These are phyloP conservation scores for Clarias laeviceps DNA, from an alignment of 2,797 vertebrate species.

Conservation along the genomic window DNA sequence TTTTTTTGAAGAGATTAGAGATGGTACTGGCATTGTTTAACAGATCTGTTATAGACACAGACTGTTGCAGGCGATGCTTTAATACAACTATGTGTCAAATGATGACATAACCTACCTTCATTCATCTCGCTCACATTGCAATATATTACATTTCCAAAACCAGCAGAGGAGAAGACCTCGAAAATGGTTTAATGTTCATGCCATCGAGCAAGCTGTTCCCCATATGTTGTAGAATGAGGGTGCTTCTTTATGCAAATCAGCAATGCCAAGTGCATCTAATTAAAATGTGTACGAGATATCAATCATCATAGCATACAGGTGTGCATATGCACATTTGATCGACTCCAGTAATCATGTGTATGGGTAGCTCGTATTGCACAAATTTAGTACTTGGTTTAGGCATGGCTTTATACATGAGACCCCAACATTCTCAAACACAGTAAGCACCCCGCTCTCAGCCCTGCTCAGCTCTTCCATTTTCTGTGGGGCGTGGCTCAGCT, in stretches of 20 bases:
- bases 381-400: no score
- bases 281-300: neutral
- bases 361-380: neutral
- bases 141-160: neutral
- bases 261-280: neutral
- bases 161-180: neutral
- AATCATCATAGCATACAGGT: neutral
- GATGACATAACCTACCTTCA: neutral
- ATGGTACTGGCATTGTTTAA: neutral
- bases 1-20: neutral
- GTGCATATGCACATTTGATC: neutral
- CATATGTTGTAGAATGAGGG: neutral
- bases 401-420: no score
- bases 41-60: no score
- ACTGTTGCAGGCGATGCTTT: no score
- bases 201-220: neutral
- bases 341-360: neutral
- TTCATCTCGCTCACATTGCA: no score
- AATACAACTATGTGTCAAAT: neutral
- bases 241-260: slow-evolving; percentile 5
- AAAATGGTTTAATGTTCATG: neutral
- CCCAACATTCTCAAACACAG: no score
- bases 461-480: no score
- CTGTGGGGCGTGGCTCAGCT: no score
- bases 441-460: no score